Base-by-base conservation (phyloP, 2,888 invertebrate species). In the Conistra vaccinii region DNA sequence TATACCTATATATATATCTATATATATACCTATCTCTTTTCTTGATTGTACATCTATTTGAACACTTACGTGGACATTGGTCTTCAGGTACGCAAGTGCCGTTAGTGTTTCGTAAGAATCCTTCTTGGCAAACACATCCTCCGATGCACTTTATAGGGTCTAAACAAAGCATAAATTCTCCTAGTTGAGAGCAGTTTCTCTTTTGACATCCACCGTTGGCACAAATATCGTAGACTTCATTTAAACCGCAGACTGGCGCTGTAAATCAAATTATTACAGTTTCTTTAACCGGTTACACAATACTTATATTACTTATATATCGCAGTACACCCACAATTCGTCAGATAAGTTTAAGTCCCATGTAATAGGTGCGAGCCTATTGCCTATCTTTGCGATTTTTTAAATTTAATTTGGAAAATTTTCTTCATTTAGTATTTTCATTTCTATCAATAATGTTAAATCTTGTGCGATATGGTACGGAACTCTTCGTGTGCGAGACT, bases 201-300 rank as follows among this genome's bases (percentile, higher is more conserved):
- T 80, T 89, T 6, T 86, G 85, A 78, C 91, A 91, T 45, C 91
- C 92, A 23, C 90, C 89, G 48, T 91, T 91, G 1, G 83, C 85
- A 29, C 92, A 92, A 0, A 29, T 55, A 35, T 81, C 81, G 62
- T 81, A 87, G 14, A 85, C 80, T 83, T 91, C 91, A 57, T 90
- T 83, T 9, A 20, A 23, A 17, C 81, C 83, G 51, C 90, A 90
- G 29, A 42, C 53, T 7, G 73, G 72, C 2, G 86, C 89, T 90
- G n/a, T 39, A 80, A 61, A n/a, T 48, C 4, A 9, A 62, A 68
- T 4, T 42, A 1, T 7, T 12, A 39, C 14, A 58, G 35, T 58
- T 26, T 9, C n/a, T 51, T 3, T 32, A 55, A 5, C 14, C 26
- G 26, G 55, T 2, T 26, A 26, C 2, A 23, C 23, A 58, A 32